Evolutionary conservation across 2,797 vertebrate species (phyloP), one percentile per base, ranked within the genome.

Genomic region (Salmo trutta): DNA sequence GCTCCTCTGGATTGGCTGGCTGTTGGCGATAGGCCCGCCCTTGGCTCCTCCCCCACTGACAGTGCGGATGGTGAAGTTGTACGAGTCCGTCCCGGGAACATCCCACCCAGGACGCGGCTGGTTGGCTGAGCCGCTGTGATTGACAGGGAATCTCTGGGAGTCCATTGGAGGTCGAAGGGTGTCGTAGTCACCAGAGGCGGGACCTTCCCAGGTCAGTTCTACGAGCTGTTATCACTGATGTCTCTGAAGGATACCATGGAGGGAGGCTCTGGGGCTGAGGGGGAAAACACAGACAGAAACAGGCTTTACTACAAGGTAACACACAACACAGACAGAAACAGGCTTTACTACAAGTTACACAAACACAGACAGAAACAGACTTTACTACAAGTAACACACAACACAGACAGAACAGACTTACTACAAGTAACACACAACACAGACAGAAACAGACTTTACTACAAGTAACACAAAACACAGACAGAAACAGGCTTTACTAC

Each of bases 71-170:
- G 92, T 96, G 89, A 99, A 96, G 80, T 95, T 94, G 81, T 99
- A 99, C 41, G n/a, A 88, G 93, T 2, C 97, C 97, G 93, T 0
- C 97, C 97, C 0, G 97, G 97, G 82, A 94, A 94, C 85, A 98
- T 95, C 27, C 95, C 94, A 1, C 93, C 85, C 14, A 99, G 85
- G 0, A 96, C 85, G 27, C 94, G 91, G 4, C 93, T 88, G 83
- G 93, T 96, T 2, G 93, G 93, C 78, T 94, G 93, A 3, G 91
- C 91, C 66, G 93, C 93, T 77, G 92, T 93, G 84, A 97, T 77
- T 0, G 91, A 88, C 84, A 98, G 89, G 0, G 67, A 81, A 74
- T 98, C 96, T 3, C 84, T 92, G 19, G 97, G 97, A 56, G 89
- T 85, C 97, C 97, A 99, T 52, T 94, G 95, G 64, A 99, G 86